phyloP scores from a whole-genome alignment of 2,888 invertebrate genomes.

The Myathropa florea region DNA sequence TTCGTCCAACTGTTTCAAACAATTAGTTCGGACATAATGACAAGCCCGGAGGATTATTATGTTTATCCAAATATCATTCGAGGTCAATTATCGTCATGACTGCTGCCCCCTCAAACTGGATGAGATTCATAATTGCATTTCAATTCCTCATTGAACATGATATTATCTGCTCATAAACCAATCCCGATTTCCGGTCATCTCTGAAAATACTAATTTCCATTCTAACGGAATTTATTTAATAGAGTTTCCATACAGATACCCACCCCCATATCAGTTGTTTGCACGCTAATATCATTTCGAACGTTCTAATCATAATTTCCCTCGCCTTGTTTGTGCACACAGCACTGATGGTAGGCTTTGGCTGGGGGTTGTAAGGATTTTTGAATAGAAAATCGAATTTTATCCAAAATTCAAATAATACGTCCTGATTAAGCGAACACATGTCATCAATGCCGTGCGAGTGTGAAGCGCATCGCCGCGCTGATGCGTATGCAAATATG shows the following conservation, averaged over 20 bases:
- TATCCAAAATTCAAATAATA: conserved; percentile 51
- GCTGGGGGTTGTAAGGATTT: not conserved
- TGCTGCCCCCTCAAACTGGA: not conserved
- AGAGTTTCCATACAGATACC: conserved; percentile 7
- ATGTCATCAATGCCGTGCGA: conserved; percentile 12
- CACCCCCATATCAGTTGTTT: not conserved
- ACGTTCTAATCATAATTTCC: conserved; percentile 8
- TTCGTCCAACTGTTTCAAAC: too few species aligned
- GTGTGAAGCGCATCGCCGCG: not conserved
- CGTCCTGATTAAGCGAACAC: conserved; percentile 27
- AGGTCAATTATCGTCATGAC: conserved; percentile 30
- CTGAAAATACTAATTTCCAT: conserved; percentile 23
- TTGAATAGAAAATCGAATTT: conserved; percentile 52
- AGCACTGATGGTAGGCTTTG: not conserved
- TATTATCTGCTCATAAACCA: conserved; percentile 45
- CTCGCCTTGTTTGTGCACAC: not conserved
- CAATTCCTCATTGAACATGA: conserved; percentile 4
- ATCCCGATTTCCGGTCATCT: not conserved
- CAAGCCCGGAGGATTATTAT: conserved; percentile 11
- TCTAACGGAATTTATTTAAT: conserved; percentile 48
- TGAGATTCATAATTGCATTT: conserved; percentile 24
- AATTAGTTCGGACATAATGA: not conserved
- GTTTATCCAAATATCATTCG: conserved; percentile 20
- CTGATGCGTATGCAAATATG: not conserved
- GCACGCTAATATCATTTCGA: not conserved